These are phyloP conservation scores for Lordiphosa stackelbergi DNA, from an alignment of 1,140 invertebrate genomes.

Conservation along the genomic window DNA sequence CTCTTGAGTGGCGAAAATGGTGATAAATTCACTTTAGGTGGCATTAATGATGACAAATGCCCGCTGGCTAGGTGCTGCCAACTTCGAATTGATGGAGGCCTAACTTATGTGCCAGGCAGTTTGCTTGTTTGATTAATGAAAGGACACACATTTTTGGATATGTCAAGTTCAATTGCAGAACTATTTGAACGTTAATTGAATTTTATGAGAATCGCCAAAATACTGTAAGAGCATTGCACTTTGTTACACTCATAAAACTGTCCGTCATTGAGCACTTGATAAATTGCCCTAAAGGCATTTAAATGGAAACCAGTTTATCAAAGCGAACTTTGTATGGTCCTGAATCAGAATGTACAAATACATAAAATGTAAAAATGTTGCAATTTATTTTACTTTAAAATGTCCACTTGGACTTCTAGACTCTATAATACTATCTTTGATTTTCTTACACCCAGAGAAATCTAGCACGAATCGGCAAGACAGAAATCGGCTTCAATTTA, in stretches of 20 bases:
- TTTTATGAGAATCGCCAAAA: neutral
- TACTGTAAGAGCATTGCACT: constrained; percentile 16
- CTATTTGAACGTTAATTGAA: neutral
- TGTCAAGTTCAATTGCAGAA: neutral
- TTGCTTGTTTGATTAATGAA: constrained; percentile 28
- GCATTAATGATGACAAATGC: constrained; percentile 57
- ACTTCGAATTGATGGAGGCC: constrained; percentile 25
- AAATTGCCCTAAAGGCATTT: constrained; percentile 7
- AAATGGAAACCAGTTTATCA: constrained; percentile 22
- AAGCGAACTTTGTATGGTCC: no score
- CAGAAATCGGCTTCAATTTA: no score
- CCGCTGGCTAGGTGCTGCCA: constrained; percentile 11
- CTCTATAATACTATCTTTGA: no score
- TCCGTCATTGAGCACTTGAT: constrained; percentile 21
- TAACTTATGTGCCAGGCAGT: constrained; percentile 21
- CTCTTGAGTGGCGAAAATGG: constrained; percentile 20
- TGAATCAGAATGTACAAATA: no score
- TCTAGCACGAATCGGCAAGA: no score
- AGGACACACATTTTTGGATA: no score
- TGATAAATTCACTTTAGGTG: constrained; percentile 38
- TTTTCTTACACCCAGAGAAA: no score
- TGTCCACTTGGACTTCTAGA: no score
- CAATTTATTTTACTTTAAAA: no score
- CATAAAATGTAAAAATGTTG: no score
- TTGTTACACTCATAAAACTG: constrained; percentile 1